Evolutionary conservation across 2,888 invertebrate species (phyloP).

Genomic region (Trichacis sp.): DNA sequence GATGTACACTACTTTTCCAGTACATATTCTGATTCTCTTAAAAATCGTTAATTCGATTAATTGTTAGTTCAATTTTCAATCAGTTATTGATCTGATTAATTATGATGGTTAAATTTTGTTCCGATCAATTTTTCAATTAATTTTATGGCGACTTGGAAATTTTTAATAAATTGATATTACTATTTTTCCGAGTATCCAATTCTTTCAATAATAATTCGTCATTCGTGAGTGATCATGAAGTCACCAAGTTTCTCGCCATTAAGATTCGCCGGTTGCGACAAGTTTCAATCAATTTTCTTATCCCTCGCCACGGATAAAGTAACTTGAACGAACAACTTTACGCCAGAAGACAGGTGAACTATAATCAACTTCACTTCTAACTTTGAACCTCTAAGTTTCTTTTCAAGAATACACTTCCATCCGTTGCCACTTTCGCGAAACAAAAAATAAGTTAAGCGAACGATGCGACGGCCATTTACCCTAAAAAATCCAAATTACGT

Average conservation of each 20-base stretch:
- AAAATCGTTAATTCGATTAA: too few relatives aligned
- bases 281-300: constrained; percentile 1
- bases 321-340: background rate
- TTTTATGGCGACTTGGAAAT: too few relatives aligned
- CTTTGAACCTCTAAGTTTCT: background rate
- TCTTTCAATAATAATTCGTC: too few relatives aligned
- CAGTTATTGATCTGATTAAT: too few relatives aligned
- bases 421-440: background rate
- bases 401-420: background rate
- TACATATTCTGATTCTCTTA: too few relatives aligned
- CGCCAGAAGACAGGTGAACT: background rate
- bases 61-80: too few relatives aligned
- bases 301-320: background rate
- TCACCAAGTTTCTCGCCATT: background rate
- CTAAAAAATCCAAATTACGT: background rate
- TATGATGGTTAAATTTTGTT: too few relatives aligned
- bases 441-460: background rate
- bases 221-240: background rate
- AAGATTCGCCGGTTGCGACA: background rate
- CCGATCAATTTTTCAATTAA: too few relatives aligned
- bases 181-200: too few relatives aligned
- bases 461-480: background rate
- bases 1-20: too few relatives aligned
- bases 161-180: too few relatives aligned
- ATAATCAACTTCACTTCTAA: constrained; percentile 2